Base-by-base conservation (phyloP, 2,113 vertebrate species). In the Bostrychus sinensis region DNA sequence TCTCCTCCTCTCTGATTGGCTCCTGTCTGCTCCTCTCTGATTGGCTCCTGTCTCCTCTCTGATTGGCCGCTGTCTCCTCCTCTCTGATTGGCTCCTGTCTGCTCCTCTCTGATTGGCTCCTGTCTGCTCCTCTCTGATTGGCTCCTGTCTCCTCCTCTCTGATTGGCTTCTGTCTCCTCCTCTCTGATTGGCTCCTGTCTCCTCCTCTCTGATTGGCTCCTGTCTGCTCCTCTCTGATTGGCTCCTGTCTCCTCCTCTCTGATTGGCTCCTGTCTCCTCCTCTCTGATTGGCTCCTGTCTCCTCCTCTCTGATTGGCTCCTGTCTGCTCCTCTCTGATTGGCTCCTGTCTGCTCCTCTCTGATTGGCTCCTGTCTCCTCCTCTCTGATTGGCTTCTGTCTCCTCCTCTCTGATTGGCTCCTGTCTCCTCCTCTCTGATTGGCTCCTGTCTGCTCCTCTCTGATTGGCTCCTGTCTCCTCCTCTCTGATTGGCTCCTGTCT, bases 371-470 rank as follows among this genome's bases (percentile, higher is more conserved):
- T 46, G 7, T 5, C 4, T n/a, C 38, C 38, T 39, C 10, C 14
- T 13, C 38, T 39, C 38, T 39, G 38, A 39, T 39, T 39, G 38
- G 38, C 14, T 16, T 1, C 13, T 23, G 30, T 7, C n/a, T n/a
- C 45, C 1, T 2, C 13, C 7, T 22, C 22, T 16, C 23, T 51
- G 23, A 26, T 51, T 51, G 22, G 25, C 2, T 12, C 3, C 13
- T 51, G 23, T 9, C n/a, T n/a, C n/a, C 17, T 28, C 48, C n/a
- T n/a, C n/a, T n/a, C n/a, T n/a, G n/a, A n/a, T n/a, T n/a, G n/a
- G n/a, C n/a, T n/a, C n/a, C n/a, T n/a, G n/a, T 96, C 94, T 96
- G 86, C 0, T 28, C 3, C 39, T 6, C 14, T 54, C 51, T 34
- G 51, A 54, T 32, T 34, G 17, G 28, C 6, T 1, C n/a, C n/a